Evolutionary conservation across 2,797 vertebrate species (phyloP).

Genomic region (Acropternis orthonyx): DNA sequence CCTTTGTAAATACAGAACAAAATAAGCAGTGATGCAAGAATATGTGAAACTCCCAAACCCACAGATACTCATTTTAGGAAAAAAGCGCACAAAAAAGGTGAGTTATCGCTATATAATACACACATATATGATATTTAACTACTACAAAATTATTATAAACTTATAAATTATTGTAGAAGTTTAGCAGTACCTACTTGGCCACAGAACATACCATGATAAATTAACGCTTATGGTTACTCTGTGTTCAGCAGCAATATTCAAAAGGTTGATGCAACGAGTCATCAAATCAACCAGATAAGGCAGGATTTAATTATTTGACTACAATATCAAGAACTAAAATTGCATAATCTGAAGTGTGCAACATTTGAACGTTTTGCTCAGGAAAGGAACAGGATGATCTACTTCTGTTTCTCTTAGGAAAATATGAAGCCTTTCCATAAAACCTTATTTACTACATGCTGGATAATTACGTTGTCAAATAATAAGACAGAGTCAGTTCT

Average conservation of each 20-base stretch:
- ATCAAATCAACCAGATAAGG: neutral
- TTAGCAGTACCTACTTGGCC: neutral
- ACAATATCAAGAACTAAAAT: neutral
- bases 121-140: neutral
- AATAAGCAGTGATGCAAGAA: neutral
- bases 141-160: neutral
- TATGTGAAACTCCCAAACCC: neutral
- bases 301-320: neutral
- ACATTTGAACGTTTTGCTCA: neutral
- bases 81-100: neutral
- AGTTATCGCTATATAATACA: neutral
- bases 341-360: neutral
- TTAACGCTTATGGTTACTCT: neutral
- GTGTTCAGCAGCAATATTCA: neutral
- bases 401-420: neutral
- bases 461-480: constrained; percentile 5
- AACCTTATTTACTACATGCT: neutral
- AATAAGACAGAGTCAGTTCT: neutral
- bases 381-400: neutral
- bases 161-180: too few relatives aligned
- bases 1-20: neutral
- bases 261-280: neutral
- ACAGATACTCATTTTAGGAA: neutral
- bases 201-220: neutral
- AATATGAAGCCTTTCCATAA: neutral